A percentile compares a stretch with the other conserved stretches of the same genome.
These are phyloP conservation scores for Hylaea fasciaria DNA, from an alignment of 2,888 invertebrate species.

Conservation along the genomic window DNA sequence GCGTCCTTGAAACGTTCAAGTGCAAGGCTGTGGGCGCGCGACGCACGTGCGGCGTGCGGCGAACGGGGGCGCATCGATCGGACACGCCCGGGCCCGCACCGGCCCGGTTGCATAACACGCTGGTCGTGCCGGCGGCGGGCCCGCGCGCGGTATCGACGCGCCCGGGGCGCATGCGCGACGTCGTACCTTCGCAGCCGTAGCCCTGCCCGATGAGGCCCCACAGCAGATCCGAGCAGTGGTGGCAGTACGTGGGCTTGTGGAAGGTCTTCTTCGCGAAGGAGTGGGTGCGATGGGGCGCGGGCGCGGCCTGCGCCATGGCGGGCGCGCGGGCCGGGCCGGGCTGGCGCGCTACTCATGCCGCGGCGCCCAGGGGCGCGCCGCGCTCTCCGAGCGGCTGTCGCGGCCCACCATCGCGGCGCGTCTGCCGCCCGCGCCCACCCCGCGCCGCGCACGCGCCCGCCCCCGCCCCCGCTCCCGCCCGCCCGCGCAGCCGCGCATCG, in stretches of 20 bases:
- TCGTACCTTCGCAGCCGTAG: slow-evolving; percentile 99
- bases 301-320: slow-evolving; percentile 85
- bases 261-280: slow-evolving; percentile 99
- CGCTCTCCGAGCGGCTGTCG: slow-evolving; percentile 84
- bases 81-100: slow-evolving; percentile 80
- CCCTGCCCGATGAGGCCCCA: slow-evolving; percentile 99
- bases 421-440: slow-evolving; percentile 72
- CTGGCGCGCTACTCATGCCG: slow-evolving; percentile 83
- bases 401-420: slow-evolving; percentile 85
- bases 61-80: slow-evolving; percentile 59
- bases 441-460: slow-evolving; percentile 48
- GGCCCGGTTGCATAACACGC: slow-evolving; percentile 71
- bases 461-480: slow-evolving; percentile 49
- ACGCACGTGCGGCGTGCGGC: slow-evolving; percentile 41
- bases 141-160: slow-evolving; percentile 75
- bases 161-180: slow-evolving; percentile 78
- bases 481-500: slow-evolving; percentile 48
- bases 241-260: slow-evolving; percentile 99
- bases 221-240: slow-evolving; percentile 99
- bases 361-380: slow-evolving; percentile 85
- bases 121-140: slow-evolving; percentile 70
- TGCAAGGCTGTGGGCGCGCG: slow-evolving; percentile 49
- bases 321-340: slow-evolving; percentile 83
- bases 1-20: slow-evolving; percentile 59
- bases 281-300: slow-evolving; percentile 90